Conservation (phyloP, 2,113 vertebrate genomes). For the Hippocampus guttulatus region DNA sequence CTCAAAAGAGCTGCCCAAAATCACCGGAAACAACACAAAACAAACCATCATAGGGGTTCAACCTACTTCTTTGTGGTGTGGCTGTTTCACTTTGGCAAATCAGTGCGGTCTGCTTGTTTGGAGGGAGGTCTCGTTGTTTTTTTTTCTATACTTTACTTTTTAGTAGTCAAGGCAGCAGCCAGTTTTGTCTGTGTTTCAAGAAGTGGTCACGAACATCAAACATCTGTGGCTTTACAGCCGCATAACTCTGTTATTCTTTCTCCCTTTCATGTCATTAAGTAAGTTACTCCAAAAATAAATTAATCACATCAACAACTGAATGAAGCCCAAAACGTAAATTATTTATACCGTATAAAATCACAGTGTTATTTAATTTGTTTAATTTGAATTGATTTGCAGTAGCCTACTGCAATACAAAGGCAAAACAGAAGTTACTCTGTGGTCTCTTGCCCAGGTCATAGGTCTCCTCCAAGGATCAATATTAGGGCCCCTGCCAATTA, state of each 20-base stretch:
- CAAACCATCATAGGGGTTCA: conserved; percentile 8
- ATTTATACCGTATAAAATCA: too few relatives aligned
- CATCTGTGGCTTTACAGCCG: background rate
- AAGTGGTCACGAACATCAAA: conserved; percentile 26
- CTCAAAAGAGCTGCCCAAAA: conserved; percentile 11
- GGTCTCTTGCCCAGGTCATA: background rate
- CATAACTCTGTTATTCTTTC: background rate
- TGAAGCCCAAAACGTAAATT: too few relatives aligned
- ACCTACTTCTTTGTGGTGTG: conserved; percentile 35
- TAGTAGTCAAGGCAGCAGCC: conserved; percentile 2
- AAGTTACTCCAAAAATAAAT: too few relatives aligned
- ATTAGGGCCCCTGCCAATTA: background rate
- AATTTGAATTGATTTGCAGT: too few relatives aligned
- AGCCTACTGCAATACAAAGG: too few relatives aligned
- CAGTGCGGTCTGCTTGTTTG: background rate
- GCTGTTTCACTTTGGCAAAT: conserved; percentile 24
- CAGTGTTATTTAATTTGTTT: too few relatives aligned
- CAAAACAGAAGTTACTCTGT: too few relatives aligned
- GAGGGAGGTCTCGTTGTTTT: background rate
- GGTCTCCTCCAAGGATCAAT: background rate
- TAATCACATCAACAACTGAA: too few relatives aligned
- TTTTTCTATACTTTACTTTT: background rate
- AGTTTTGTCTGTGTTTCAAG: background rate
- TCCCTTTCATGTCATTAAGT: too few relatives aligned
- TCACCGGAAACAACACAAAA: conserved; percentile 8